phyloP scores from a whole-genome alignment of 2,797 vertebrate species.

The Esox masquinongy region DNA sequence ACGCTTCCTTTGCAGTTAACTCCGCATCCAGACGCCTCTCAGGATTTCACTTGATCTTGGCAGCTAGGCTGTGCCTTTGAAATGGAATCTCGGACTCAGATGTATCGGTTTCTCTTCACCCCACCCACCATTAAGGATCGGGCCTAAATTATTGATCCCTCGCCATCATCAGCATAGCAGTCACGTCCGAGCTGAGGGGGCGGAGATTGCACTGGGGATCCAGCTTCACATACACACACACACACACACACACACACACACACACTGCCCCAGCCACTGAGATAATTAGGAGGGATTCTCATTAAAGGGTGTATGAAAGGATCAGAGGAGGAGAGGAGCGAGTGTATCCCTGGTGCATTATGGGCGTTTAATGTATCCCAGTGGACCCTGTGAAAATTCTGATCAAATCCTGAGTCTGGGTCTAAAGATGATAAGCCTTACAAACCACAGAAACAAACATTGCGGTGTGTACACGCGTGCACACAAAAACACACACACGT shows the following conservation, averaged over 20 bases:
- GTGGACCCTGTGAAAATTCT: constrained; percentile 71
- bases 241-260: background rate
- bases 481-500: constrained; percentile 40
- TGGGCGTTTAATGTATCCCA: constrained; percentile 86
- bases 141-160: constrained; percentile 98
- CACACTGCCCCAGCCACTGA: constrained; percentile 84
- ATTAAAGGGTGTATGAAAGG: constrained; percentile 93
- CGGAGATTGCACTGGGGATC: constrained; percentile 74
- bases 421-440: constrained; percentile 74
- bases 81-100: constrained; percentile 86
- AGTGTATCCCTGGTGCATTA: constrained; percentile 57
- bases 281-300: constrained; percentile 99
- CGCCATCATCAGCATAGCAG: constrained; percentile 93
- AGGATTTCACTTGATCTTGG: constrained; percentile 31
- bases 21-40: constrained; percentile 15
- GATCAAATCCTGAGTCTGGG: constrained; percentile 75
- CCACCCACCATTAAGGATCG: constrained; percentile 86
- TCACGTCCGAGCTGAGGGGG: constrained; percentile 87
- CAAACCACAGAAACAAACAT: constrained; percentile 60
- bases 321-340: constrained; percentile 71
- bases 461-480: constrained; percentile 14
- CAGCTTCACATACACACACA: constrained; percentile 67
- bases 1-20: constrained; percentile 50
- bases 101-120: constrained; percentile 83
- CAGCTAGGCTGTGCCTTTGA: constrained; percentile 55